Percentiles rank a stretch among this genome's conserved stretches.
Evolutionary conservation across 2,113 vertebrate genomes (phyloP).

Genomic region (Eidolon helvum): DNA sequence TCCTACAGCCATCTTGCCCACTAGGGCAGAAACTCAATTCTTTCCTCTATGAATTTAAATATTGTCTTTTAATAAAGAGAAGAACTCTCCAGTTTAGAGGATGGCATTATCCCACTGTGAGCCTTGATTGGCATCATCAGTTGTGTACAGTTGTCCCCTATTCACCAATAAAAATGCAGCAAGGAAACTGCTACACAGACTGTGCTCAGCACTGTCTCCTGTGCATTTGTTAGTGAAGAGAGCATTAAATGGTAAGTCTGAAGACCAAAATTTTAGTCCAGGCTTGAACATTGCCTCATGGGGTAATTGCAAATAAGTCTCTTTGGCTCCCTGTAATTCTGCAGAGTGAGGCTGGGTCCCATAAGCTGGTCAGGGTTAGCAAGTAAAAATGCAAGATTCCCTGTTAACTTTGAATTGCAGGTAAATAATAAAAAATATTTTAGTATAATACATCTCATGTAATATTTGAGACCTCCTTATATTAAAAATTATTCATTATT

Average conservation of each 20-base stretch:
- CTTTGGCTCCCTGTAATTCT: not conserved
- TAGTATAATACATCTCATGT: not conserved
- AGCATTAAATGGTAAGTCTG: not conserved
- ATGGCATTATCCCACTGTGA: not conserved
- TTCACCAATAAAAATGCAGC: not conserved
- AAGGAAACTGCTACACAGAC: not conserved
- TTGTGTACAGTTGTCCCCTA: not conserved
- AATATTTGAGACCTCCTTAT: not conserved
- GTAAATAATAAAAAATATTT: not conserved
- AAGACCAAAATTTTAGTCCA: not conserved
- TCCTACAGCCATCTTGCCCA: not conserved
- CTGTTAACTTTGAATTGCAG: not conserved
- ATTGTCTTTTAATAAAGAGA: constrained; percentile 9
- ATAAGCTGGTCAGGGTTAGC: not conserved
- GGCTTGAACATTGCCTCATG: not conserved
- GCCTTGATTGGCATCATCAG: not conserved
- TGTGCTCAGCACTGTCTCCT: not conserved
- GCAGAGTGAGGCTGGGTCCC: not conserved
- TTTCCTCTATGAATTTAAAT: not conserved
- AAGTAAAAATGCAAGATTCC: not conserved
- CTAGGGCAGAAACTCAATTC: not conserved
- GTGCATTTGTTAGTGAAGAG: not conserved
- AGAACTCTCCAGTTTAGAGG: not conserved
- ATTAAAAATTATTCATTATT: not conserved
- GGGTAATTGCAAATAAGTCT: not conserved